Conservation (phyloP, 35 echinoderm and acorn worm species). For the Ophioderma brevispina region DNA sequence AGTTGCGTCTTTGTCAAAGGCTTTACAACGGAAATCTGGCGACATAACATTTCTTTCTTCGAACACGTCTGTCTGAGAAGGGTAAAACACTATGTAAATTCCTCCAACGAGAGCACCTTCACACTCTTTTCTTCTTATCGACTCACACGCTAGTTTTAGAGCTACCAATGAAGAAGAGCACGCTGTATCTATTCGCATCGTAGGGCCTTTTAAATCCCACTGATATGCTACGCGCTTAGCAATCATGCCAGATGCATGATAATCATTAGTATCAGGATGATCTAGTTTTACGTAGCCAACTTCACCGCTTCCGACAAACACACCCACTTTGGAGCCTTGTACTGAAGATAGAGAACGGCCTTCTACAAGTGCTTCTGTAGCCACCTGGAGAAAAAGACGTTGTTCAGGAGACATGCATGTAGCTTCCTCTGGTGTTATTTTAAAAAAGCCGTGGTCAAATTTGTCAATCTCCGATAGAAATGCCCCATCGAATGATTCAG, state of each 20-base stretch:
- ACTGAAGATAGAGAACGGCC: background rate
- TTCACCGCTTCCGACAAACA: background rate
- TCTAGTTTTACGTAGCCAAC: background rate
- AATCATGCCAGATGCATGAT: background rate
- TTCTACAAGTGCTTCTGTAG: background rate
- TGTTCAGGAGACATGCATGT: background rate
- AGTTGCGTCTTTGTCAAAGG: slow-evolving; percentile 6
- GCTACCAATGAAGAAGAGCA: background rate
- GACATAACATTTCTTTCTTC: background rate
- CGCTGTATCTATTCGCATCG: background rate
- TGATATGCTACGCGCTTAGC: background rate
- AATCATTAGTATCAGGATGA: background rate
- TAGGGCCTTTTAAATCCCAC: background rate
- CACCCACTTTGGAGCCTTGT: background rate
- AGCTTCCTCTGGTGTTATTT: background rate
- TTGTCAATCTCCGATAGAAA: background rate
- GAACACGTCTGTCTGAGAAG: background rate
- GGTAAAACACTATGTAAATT: background rate
- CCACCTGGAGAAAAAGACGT: background rate
- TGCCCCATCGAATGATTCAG: background rate
- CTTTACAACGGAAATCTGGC: background rate
- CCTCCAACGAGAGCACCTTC: background rate
- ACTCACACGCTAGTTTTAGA: background rate
- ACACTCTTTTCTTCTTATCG: background rate
- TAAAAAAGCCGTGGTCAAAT: background rate